Evolutionary conservation across 1,140 invertebrate species (phyloP), one percentile per base, ranked within the genome.

Genomic region (Akabosia matsudoensis): DNA sequence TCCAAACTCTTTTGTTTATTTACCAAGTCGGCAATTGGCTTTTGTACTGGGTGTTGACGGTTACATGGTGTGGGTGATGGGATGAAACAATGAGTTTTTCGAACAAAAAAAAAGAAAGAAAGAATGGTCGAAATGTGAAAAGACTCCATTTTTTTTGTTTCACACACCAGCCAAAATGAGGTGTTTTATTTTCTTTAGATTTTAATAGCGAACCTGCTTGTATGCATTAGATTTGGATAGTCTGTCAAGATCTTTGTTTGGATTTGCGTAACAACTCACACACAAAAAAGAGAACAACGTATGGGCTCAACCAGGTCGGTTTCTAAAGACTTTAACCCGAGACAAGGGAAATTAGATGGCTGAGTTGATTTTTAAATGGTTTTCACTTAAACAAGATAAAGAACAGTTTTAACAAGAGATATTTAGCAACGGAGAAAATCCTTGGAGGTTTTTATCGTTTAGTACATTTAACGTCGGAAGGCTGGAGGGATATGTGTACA

Each of bases 241-340:
- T n/a, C n/a, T n/a, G 31, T 67, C 24, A 67, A 16, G 54, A 56
- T 56, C 13, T 67, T 67, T 67, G 61, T 67, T 67, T 67, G 61
- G 13, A 67, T 7, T 67, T 67, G 24, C 4, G 28, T 67, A 10
- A 45, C 37, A 18, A 45, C 37, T 10, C 37, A 45, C 7, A n/a
- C n/a, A n/a, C n/a, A n/a, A n/a, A n/a, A n/a, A n/a, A n/a, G n/a
- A n/a, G n/a, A n/a, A n/a, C n/a, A n/a, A n/a, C n/a, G n/a, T n/a
- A n/a, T n/a, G n/a, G n/a, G n/a, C n/a, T n/a, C n/a, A n/a, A n/a
- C n/a, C n/a, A n/a, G n/a, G n/a, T n/a, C n/a, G n/a, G n/a, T n/a
- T n/a, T n/a, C n/a, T n/a, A n/a, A n/a, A n/a, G n/a, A n/a, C n/a
- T n/a, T n/a, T n/a, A n/a, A n/a, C n/a, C n/a, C n/a, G n/a, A n/a